Conservation (phyloP, 1,140 invertebrate species). For the Polyergus mexicanus region DNA sequence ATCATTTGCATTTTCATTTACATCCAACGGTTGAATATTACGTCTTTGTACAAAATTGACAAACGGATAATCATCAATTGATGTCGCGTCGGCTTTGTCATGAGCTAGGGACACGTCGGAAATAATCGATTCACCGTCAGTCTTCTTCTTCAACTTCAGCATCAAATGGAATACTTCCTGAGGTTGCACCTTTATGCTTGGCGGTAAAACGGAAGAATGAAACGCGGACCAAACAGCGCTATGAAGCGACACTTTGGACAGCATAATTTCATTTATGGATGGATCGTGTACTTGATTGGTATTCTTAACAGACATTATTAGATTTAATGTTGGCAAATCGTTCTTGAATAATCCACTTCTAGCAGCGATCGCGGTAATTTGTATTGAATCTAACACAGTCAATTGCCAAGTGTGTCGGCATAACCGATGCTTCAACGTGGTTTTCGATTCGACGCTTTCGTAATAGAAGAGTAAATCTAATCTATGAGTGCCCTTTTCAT, state of each 20-base stretch:
- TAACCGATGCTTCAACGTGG: conserved; percentile 88
- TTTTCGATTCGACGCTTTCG: conserved; percentile 87
- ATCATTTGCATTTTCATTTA: conserved; percentile 67
- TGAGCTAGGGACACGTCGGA: conserved; percentile 82
- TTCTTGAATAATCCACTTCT: conserved; percentile 86
- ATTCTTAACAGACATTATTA: conserved; percentile 90
- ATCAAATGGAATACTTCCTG: conserved; percentile 87
- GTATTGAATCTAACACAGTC: conserved; percentile 90
- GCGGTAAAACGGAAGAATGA: conserved; percentile 80
- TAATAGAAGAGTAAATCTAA: conserved; percentile 92
- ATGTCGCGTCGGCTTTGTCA: conserved; percentile 55
- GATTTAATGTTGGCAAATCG: conserved; percentile 87
- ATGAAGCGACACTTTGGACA: conserved; percentile 88
- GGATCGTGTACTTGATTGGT: conserved; percentile 89
- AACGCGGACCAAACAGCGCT: conserved; percentile 87
- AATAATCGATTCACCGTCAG: conserved; percentile 72
- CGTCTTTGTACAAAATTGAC: conserved; percentile 81
- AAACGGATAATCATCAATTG: conserved; percentile 73
- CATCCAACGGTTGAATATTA: conserved; percentile 75
- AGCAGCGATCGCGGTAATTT: conserved; percentile 87
- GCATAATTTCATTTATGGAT: conserved; percentile 88
- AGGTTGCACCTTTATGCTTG: conserved; percentile 84
- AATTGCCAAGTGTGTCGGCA: conserved; percentile 90
- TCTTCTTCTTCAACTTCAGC: conserved; percentile 84
- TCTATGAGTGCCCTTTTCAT: conserved; percentile 88